Evolutionary conservation across 2,113 vertebrate genomes (phyloP).

Genomic region (Zeus faber): DNA sequence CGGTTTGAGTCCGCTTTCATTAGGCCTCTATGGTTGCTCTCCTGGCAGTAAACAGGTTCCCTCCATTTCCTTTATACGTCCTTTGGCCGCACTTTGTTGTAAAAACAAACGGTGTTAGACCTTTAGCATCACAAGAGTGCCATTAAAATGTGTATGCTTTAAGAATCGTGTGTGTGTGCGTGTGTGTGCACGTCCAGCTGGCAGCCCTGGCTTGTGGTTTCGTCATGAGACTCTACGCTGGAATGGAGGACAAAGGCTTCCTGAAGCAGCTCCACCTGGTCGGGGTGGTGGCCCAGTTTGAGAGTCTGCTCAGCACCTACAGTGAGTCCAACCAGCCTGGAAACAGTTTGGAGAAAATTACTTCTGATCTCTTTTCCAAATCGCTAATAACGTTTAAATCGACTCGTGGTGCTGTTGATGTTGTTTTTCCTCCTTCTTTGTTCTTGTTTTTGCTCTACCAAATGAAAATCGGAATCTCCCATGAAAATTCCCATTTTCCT

Average conservation of each 20-base stretch:
- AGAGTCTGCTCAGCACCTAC: constrained; percentile 96
- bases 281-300: constrained; percentile 90
- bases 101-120: neutral
- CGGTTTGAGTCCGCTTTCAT: too few species aligned
- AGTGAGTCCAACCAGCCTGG: constrained; percentile 77
- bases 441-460: too few species aligned
- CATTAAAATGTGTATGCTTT: neutral
- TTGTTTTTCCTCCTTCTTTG: too few species aligned
- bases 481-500: too few species aligned
- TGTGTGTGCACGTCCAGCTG: constrained; percentile 71
- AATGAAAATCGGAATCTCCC: too few species aligned
- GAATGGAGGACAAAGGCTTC: constrained; percentile 87
- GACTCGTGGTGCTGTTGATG: too few species aligned
- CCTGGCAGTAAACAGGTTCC: too few species aligned
- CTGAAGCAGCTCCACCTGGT: constrained; percentile 89
- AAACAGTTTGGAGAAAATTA: too few species aligned
- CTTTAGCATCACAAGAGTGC: neutral
- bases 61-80: too few species aligned
- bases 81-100: neutral
- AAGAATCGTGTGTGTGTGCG: constrained; percentile 15
- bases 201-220: constrained; percentile 93
- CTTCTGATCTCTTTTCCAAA: too few species aligned
- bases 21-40: too few species aligned
- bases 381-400: too few species aligned
- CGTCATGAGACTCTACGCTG: constrained; percentile 87